phyloP scores from a whole-genome alignment of 2,888 invertebrate species.

The Argynnis bischoffii region DNA sequence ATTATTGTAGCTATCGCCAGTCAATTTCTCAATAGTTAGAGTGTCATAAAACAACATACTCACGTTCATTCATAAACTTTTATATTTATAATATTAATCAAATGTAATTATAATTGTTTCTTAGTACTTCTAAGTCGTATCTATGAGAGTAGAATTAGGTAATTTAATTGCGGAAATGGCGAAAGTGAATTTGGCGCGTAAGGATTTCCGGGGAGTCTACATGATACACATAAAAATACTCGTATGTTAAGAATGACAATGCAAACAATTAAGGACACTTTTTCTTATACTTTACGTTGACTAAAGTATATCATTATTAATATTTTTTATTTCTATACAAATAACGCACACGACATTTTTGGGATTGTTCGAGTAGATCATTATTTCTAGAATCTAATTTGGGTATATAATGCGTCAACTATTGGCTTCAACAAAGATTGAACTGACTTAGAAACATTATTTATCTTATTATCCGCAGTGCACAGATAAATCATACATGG shows the following conservation, averaged over 20 bases:
- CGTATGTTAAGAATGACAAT: not conserved
- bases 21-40: not conserved
- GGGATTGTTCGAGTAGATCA: too few relatives aligned
- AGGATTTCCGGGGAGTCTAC: slow-evolving; percentile 6
- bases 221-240: too few relatives aligned
- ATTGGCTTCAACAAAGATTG: too few relatives aligned
- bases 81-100: not conserved
- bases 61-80: not conserved
- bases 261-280: not conserved
- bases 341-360: too few relatives aligned
- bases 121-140: not conserved
- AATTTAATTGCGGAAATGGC: slow-evolving; percentile 6
- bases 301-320: too few relatives aligned
- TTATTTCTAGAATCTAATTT: too few relatives aligned
- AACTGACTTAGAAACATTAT: too few relatives aligned
- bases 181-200: not conserved
- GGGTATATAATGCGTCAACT: too few relatives aligned
- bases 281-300: too few relatives aligned
- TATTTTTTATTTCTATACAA: too few relatives aligned
- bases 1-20: not conserved
- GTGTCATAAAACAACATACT: not conserved
- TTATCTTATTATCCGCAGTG: too few relatives aligned
- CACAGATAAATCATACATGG: too few relatives aligned
- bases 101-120: not conserved
- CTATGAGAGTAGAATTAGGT: not conserved